These are phyloP conservation scores for Anarsia innoxiella DNA, from an alignment of 2,888 invertebrate genomes.

Conservation along the genomic window DNA sequence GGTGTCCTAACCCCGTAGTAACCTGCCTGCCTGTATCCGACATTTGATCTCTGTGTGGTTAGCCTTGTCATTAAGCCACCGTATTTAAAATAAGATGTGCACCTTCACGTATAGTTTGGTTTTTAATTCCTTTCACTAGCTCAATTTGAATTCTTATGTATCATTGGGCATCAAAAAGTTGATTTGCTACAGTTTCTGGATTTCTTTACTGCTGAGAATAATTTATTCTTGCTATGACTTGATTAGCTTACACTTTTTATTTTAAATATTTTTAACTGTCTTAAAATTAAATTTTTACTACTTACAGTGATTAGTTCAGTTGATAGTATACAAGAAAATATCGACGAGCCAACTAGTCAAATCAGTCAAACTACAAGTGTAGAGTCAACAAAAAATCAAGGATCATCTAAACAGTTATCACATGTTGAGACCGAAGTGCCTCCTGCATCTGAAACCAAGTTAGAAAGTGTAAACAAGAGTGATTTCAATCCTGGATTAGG, in stretches of 20 bases:
- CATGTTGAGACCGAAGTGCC: constrained; percentile 31
- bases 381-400: constrained; percentile 34
- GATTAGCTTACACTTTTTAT: no score
- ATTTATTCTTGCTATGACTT: no score
- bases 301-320: constrained; percentile 62
- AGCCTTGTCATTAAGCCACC: constrained; percentile 3
- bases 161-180: no score
- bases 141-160: no score
- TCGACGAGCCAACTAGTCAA: constrained; percentile 61
- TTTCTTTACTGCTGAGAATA: no score
- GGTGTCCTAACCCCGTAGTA: no score
- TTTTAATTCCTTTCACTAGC: no score
- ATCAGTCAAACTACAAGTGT: constrained; percentile 36
- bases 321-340: constrained; percentile 57
- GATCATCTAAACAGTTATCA: constrained; percentile 26
- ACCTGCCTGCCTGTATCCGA: background rate
- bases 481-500: constrained; percentile 30
- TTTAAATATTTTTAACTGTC: no score
- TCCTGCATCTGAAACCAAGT: constrained; percentile 27
- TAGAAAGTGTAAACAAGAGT: constrained; percentile 34
- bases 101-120: no score
- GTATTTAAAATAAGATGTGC: no score
- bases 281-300: no score
- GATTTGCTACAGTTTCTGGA: background rate
- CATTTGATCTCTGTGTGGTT: constrained; percentile 2